A percentile compares a stretch with the other conserved stretches of the same genome.
These are phyloP conservation scores for Leptinotarsa defecta DNA, from an alignment of 1,140 invertebrate genomes.

Conservation along the genomic window DNA sequence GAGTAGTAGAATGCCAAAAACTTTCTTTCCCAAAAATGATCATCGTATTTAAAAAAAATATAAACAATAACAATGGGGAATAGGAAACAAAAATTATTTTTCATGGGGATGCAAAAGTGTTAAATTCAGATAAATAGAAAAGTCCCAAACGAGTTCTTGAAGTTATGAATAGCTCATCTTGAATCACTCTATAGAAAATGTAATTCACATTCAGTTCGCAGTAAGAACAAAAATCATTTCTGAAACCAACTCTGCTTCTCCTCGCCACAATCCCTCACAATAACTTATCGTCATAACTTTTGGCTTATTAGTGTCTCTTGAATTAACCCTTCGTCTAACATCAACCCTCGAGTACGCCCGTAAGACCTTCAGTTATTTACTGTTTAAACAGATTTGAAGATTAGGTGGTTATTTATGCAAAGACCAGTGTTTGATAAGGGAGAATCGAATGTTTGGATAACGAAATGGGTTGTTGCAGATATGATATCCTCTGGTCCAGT, in stretches of 20 bases:
- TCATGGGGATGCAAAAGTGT: too few relatives aligned
- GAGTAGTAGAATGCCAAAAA: too few relatives aligned
- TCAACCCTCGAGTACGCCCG: not conserved
- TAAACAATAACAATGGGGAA: too few relatives aligned
- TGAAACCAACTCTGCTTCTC: not conserved
- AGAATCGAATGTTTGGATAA: slow-evolving; percentile 8
- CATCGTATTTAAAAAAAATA: too few relatives aligned
- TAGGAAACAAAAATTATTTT: too few relatives aligned
- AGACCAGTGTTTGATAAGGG: slow-evolving; percentile 14
- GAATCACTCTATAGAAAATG: too few relatives aligned
- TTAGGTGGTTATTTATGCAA: slow-evolving; percentile 14
- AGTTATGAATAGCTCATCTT: too few relatives aligned
- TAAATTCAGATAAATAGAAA: too few relatives aligned
- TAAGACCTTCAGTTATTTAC: slow-evolving; percentile 14
- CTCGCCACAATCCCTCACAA: slow-evolving; percentile 13
- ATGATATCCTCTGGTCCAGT: not conserved
- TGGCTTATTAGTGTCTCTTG: slow-evolving; percentile 25
- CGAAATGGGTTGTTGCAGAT: not conserved
- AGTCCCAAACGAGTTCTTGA: too few relatives aligned
- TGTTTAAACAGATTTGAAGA: slow-evolving; percentile 19
- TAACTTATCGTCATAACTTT: slow-evolving; percentile 26
- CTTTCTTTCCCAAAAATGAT: too few relatives aligned
- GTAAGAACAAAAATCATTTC: too few relatives aligned
- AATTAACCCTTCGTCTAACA: slow-evolving; percentile 27
- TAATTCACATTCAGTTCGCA: too few relatives aligned